Conservation (phyloP, 2,113 vertebrate species). For the Poecilia latipinna region DNA sequence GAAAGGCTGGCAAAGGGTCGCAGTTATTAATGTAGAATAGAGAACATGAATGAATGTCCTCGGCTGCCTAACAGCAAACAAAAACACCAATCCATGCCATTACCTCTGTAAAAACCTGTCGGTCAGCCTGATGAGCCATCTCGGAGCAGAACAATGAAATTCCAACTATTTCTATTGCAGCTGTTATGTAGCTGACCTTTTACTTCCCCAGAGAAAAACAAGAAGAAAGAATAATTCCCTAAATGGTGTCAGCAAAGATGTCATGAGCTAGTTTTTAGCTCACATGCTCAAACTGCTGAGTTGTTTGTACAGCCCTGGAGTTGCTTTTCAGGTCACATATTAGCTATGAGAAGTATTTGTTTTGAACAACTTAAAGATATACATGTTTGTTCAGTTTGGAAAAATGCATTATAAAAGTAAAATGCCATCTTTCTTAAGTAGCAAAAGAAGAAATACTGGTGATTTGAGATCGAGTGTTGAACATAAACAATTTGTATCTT, state of each 20-base stretch:
- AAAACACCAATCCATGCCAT: background rate
- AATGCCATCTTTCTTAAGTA: background rate
- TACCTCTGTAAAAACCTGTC: slow-evolving; percentile 1
- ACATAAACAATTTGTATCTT: no score
- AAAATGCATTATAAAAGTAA: no score
- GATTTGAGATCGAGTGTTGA: no score
- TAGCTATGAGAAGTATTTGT: background rate
- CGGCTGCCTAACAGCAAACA: background rate
- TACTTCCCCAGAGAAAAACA: slow-evolving; percentile 20
- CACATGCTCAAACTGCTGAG: slow-evolving; percentile 41
- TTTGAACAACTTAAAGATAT: background rate
- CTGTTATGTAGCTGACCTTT: slow-evolving; percentile 28
- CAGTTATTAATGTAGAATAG: background rate
- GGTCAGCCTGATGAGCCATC: background rate
- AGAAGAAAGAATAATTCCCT: slow-evolving; percentile 23
- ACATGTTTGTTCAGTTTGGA: no score
- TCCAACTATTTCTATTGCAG: slow-evolving; percentile 10
- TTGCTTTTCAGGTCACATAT: slow-evolving; percentile 13
- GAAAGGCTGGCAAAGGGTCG: slow-evolving; percentile 3
- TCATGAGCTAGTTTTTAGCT: slow-evolving; percentile 43
- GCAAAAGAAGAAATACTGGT: background rate
- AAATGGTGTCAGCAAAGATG: slow-evolving; percentile 42
- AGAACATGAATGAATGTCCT: background rate
- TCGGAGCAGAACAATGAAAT: slow-evolving; percentile 7
- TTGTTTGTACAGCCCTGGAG: slow-evolving; percentile 31